Base-by-base conservation (phyloP, 2,113 vertebrate species). In the Spermophilus dauricus region DNA sequence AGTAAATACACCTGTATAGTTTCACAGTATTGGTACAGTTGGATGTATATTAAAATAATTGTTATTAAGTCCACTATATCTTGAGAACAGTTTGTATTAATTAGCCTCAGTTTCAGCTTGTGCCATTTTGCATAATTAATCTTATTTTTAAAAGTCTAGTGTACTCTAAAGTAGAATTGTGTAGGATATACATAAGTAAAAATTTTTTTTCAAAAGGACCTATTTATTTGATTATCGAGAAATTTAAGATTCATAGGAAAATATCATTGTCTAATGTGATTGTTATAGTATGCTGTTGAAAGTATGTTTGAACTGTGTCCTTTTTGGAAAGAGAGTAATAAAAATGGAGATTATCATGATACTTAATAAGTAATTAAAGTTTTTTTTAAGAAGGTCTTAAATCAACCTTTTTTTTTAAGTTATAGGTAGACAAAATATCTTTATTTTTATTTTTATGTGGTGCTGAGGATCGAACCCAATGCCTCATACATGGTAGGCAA, bases 281-380 rank as follows among this genome's bases (percentile, higher is more conserved):
- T 93, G 92, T 93, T 83, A 86, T 90, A 83, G 34, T 18, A 91
- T 93, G 14, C 69, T 89, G 1, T 83, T 89, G 22, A 81, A 91
- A 89, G 5, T 96, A 28, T 93, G 24, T 92, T 85, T 97, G 73
- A 96, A 65, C 90, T 97, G 14, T 92, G 32, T 69, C 42, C 9
- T n/a, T 72, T 96, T 94, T 67, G 20, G 56, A 86, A 95, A 94
- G 91, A 85, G 22, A 90, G n/a, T 97, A 76, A 85, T 14, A 96
- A 56, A 95, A 90, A 67, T 96, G 63, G 12, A 78, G 26, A 56
- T 92, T 72, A 88, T 91, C 7, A 22, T 93, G 34, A 58, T 70
- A 42, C 26, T 39, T 84, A 87, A 75, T 61, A 86, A 92, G 18
- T 69, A 86, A 72, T 42, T 89, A 76, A 95, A 61, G 14, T 53